Evolutionary conservation across 2,113 vertebrate genomes (phyloP), one percentile per base, ranked within the genome.

Genomic region (Charina bottae): DNA sequence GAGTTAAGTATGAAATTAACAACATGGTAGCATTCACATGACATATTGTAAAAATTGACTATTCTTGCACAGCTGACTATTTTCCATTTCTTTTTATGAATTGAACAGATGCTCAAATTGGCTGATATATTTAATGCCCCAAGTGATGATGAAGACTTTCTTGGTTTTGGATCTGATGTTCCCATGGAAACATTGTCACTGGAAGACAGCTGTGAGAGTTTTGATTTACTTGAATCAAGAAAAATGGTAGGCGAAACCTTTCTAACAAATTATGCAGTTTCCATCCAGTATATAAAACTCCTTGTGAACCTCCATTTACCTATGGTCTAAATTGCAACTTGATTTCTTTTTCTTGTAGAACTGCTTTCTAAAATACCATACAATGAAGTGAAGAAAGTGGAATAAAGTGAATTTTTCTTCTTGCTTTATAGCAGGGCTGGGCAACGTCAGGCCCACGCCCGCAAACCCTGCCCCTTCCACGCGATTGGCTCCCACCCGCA

Each of bases 141-240:
- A 58, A 97, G 97, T 89, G 97, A 97, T 58, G 95, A 78, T 54
- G 97, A 98, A 91, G 97, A 98, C 68, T 97, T 98, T 86, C n/a
- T 95, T 21, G 97, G 97, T 15, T 98, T 98, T 90, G 92, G 68
- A 78, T 94, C 95, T 37, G 94, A 96, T 83, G 92, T 95, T 96
- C 96, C 97, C 26, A 95, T 96, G 89, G 94, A 97, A 94, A 96
- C 91, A 6, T 84, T 96, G 54, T 97, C 96, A 15, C 96, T 97
- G 1, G 96, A 98, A 62, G 96, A 97, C 83, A 96, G 94, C 86
- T 95, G 3, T 53, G 91, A 96, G 87, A 95, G 93, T 94, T 94
- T 94, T 55, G 93, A 94, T 89, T 97, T 96, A 0, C 23, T 85
- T 85, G 93, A 95, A 58, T 92, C 96, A 9, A 95, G 94, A 91